Conservation (phyloP, 1,140 invertebrate genomes). For the Aricia agestis region DNA sequence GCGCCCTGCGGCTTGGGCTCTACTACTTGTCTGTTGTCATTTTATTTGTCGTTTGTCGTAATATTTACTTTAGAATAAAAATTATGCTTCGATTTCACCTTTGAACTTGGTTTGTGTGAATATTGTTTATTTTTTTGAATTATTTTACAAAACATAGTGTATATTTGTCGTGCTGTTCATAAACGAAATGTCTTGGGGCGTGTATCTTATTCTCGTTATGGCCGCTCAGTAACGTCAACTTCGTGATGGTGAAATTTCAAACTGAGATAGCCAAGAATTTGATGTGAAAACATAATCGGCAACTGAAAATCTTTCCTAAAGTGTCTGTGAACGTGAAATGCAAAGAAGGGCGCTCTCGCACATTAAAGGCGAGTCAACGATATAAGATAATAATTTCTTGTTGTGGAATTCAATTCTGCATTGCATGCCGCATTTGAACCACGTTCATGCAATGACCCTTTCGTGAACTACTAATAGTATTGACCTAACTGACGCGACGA, state of each 20-base stretch:
- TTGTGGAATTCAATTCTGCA: conserved; percentile 37
- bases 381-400: conserved; percentile 36
- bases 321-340: conserved; percentile 61
- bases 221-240: conserved; percentile 60
- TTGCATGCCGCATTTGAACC: conserved; percentile 48
- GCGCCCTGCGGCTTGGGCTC: conserved; percentile 17
- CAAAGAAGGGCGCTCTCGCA: conserved; percentile 68
- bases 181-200: conserved; percentile 52
- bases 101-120: conserved; percentile 25
- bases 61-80: conserved; percentile 15
- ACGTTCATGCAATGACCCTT: conserved; percentile 43
- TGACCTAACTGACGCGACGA: conserved; percentile 46
- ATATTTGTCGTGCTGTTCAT: conserved; percentile 16
- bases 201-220: conserved; percentile 58
- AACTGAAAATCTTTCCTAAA: conserved; percentile 43
- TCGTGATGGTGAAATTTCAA: conserved; percentile 53
- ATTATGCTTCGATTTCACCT: conserved; percentile 22
- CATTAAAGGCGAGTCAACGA: conserved; percentile 65
- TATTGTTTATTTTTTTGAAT: conserved; percentile 28
- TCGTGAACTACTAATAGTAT: conserved; percentile 38
- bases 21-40: conserved; percentile 21
- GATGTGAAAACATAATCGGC: conserved; percentile 42
- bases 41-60: conserved; percentile 25
- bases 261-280: conserved; percentile 46
- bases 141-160: conserved; percentile 7